phyloP scores from a whole-genome alignment of 2,113 vertebrate species.

The Thomomys bottae region DNA sequence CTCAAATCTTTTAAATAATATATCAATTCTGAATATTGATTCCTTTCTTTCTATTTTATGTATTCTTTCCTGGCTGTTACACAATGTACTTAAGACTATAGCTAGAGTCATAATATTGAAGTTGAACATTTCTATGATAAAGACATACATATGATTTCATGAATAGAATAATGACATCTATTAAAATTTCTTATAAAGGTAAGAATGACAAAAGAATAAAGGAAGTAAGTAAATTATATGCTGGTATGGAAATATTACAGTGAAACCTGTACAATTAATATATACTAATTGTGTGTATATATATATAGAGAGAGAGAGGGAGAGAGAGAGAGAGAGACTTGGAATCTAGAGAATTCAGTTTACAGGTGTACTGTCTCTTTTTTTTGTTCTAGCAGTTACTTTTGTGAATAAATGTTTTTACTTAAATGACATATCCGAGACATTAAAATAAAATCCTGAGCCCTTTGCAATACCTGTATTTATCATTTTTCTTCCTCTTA shows the following conservation, averaged over 20 bases:
- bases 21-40: background rate
- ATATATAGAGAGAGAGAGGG: background rate
- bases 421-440: background rate
- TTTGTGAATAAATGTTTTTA: conserved; percentile 41
- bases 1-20: conserved; percentile 24
- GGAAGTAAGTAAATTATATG: no score
- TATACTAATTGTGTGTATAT: no score
- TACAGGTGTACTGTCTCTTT: background rate
- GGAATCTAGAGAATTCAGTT: background rate
- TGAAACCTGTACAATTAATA: no score
- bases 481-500: conserved; percentile 35
- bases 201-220: no score
- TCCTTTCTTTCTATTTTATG: background rate
- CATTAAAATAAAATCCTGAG: background rate
- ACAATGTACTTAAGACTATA: background rate
- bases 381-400: conserved; percentile 24
- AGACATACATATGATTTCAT: background rate
- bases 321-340: conserved; percentile 5
- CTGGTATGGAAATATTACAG: no score
- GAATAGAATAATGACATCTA: no score
- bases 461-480: background rate
- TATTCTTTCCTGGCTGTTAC: conserved; percentile 36
- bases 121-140: conserved; percentile 11
- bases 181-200: no score
- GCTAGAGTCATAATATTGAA: background rate